Base-by-base conservation (phyloP, 2,113 vertebrate genomes). In the Melanotaenia duboulayi region DNA sequence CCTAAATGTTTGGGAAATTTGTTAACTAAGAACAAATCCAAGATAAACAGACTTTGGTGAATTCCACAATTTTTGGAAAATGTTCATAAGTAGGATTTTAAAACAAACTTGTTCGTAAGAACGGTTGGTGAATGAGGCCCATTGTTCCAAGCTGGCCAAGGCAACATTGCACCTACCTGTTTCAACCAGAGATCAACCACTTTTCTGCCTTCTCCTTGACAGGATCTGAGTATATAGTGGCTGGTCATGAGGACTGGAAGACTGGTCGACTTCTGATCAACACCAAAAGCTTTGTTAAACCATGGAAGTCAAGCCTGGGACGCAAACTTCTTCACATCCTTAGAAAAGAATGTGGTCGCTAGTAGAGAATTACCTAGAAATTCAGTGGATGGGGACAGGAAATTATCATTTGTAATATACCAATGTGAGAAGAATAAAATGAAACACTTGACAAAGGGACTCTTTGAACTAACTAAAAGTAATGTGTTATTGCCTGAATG, bases 281-380 rank as follows among this genome's bases (percentile, higher is more conserved):
- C 90, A 95, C 96, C 93, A 97, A 97, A 89, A 99, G 97, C 84
- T 94, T 98, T 82, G 96, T 98, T 55, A 96, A 97, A 66, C 94
- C 90, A 16, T 99, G 97, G 97, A 97, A 94, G 85, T 89, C 95
- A 0, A 94, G 90, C 66, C 91, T 97, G 0, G 96, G 95, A 78
- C 95, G 93, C 86, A 97, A 95, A 91, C 89, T 98, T 48, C 89
- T 95, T 65, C 94, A 96, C 83, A 95, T 98, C 83, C 90, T 97
- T 79, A 96, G 94, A 81, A 94, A 88, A 86, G 91, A 95, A 80
- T 98, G 97, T 82, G 91, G 92, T 73, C 94, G 89, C 80, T 66
- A 73, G 51, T 74, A 85, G 66, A n/a, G 23, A 56, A 16, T 9
- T 0, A 2, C 0, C 2, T 5, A 51, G 42, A 23, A 25, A 10